Conservation (phyloP, 2,888 invertebrate genomes). For the Drosophila pseudotakahashii region DNA sequence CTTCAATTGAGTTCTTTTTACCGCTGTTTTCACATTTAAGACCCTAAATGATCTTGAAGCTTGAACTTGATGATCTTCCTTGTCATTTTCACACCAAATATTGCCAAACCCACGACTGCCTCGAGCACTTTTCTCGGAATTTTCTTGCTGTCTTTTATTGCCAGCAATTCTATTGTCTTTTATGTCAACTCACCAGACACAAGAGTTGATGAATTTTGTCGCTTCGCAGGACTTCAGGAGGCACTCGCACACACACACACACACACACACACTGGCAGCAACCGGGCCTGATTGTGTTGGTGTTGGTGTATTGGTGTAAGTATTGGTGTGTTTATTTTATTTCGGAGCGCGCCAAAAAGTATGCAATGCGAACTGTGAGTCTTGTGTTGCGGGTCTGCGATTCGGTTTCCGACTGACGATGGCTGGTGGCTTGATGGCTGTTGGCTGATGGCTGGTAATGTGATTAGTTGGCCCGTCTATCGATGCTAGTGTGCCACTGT, state of each 20-base stretch:
- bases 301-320: conserved; percentile 17
- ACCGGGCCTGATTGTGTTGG: background rate
- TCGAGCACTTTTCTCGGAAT: conserved; percentile 4
- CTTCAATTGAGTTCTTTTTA: background rate
- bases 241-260: conserved; percentile 12
- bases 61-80: conserved; percentile 5
- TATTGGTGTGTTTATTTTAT: conserved; percentile 19
- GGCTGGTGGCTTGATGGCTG: conserved; percentile 13
- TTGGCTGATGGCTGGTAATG: conserved; percentile 67
- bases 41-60: background rate
- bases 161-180: conserved; percentile 22
- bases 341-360: conserved; percentile 73
- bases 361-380: conserved; percentile 62
- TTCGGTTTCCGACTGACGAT: conserved; percentile 46
- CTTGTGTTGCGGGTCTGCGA: conserved; percentile 53
- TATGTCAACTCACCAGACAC: conserved; percentile 66
- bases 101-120: background rate
- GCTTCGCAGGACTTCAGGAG: conserved; percentile 31
- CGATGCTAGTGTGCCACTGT: conserved; percentile 36
- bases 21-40: background rate
- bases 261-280: conserved; percentile 7
- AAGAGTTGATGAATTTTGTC: conserved; percentile 51
- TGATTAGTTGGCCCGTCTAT: conserved; percentile 66
- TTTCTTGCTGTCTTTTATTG: conserved; percentile 19
- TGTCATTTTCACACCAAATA: conserved; percentile 12